phyloP scores from a whole-genome alignment of 2,888 invertebrate genomes.

The Erebia epiphron region DNA sequence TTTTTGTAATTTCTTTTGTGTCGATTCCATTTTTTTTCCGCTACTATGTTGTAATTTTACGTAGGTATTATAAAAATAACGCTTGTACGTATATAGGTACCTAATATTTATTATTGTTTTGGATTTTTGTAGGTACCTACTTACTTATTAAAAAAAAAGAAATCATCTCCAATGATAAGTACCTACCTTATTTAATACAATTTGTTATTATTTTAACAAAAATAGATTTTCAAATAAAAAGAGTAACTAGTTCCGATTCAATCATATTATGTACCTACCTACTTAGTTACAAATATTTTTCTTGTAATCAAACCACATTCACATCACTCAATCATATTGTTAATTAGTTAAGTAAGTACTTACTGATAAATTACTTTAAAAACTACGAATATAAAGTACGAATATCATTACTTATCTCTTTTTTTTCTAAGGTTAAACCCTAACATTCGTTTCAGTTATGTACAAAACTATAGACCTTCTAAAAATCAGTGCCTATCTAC shows the following conservation, averaged over 20 bases:
- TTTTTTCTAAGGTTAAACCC: background rate
- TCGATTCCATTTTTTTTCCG: too few relatives aligned
- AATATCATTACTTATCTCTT: background rate
- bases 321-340: background rate
- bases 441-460: background rate
- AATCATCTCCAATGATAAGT: background rate
- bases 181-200: background rate
- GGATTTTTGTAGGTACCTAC: too few relatives aligned
- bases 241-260: background rate
- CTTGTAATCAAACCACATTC: background rate
- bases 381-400: background rate
- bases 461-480: constrained; percentile 1
- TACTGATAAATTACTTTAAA: background rate
- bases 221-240: background rate
- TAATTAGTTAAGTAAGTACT: background rate
- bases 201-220: background rate
- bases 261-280: too few relatives aligned
- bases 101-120: background rate
- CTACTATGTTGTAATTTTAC: too few relatives aligned
- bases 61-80: background rate
- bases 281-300: background rate
- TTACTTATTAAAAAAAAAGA: background rate
- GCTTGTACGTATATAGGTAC: background rate
- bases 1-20: too few relatives aligned
- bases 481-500: background rate